Base-by-base conservation (phyloP, 2,113 vertebrate genomes). In the Hippocampus comes region DNA sequence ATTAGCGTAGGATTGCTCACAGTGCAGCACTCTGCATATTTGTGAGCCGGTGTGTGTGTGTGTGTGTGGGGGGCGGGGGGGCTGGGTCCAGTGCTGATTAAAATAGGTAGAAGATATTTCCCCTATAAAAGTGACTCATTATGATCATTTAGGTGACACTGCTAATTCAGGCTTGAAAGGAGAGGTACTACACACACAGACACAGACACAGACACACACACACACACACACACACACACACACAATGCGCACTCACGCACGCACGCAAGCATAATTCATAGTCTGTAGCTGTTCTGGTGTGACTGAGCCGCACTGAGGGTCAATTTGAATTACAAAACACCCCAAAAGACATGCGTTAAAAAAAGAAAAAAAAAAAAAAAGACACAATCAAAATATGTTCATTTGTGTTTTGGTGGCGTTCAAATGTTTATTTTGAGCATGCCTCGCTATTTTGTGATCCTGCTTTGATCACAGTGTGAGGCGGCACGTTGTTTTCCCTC, bases 1-100 rank as follows among this genome's bases (percentile, higher is more conserved):
- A 87, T 91, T 88, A 87, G 80, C 60, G 51, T 53, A 72, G 64
- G 73, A 81, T 82, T 82, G 78, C 77, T 79, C 57, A n/a, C 46
- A 38, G 64, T 68, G 70, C 56, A 55, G 59, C 9, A 5, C 46
- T 67, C 21, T 65, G 63, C n/a, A 23, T 63, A 21, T 67, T 59
- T 41, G 55, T 67, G 65, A 27, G 51, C 41, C 46, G 1, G 51
- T 34, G 57, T 73, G 69, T 49, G 79, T 71, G 72, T 70, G 23
- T 60, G 41, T 41, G 49, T 42, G n/a, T 56, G 27, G 57, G 66
- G 34, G 34, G 34, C 46, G 1, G 49, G 18, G 66, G 68, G 74
- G 63, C 53, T 57, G 80, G 71, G 75, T 72, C 64, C 53, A 48
- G 46, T 10, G 60, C 55, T 73, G 68, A 78, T 76, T 76, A 68